phyloP scores from a whole-genome alignment of 1,140 invertebrate species.

The Kradibia gibbosae region DNA sequence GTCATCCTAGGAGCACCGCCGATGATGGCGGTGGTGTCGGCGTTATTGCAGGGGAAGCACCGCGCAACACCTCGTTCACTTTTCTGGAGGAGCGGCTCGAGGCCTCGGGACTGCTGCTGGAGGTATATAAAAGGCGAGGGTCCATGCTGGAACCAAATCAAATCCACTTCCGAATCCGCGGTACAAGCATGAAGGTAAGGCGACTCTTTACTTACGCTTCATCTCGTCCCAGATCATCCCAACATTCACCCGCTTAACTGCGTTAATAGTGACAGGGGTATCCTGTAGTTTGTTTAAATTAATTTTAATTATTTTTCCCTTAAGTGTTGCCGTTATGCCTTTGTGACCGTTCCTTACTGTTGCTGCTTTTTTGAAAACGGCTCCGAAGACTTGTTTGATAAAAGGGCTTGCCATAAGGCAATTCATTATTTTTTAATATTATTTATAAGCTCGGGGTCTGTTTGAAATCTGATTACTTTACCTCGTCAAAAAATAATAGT shows the following conservation, averaged over 20 bases:
- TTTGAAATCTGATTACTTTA: not conserved
- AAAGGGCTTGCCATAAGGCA: not conserved
- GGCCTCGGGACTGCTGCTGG: not conserved
- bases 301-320: not conserved
- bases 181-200: slow-evolving; percentile 63
- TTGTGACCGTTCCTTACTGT: not conserved
- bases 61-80: not conserved
- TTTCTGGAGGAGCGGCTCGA: not conserved
- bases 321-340: not conserved
- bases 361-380: not conserved
- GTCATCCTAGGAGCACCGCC: not conserved
- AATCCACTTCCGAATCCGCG: slow-evolving; percentile 56
- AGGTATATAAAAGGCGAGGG: slow-evolving; percentile 28
- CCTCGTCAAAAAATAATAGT: not conserved
- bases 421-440: not conserved
- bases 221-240: no score
- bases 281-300: not conserved
- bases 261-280: not conserved
- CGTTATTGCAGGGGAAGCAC: slow-evolving; percentile 1
- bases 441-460: not conserved
- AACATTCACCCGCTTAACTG: not conserved
- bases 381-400: not conserved
- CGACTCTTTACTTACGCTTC: not conserved
- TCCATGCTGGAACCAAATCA: slow-evolving; percentile 55
- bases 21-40: not conserved